Percentiles rank a stretch among this genome's conserved stretches.
These are phyloP conservation scores for Cancer borealis DNA, from an alignment of 2,888 invertebrate genomes.

Conservation along the genomic window DNA sequence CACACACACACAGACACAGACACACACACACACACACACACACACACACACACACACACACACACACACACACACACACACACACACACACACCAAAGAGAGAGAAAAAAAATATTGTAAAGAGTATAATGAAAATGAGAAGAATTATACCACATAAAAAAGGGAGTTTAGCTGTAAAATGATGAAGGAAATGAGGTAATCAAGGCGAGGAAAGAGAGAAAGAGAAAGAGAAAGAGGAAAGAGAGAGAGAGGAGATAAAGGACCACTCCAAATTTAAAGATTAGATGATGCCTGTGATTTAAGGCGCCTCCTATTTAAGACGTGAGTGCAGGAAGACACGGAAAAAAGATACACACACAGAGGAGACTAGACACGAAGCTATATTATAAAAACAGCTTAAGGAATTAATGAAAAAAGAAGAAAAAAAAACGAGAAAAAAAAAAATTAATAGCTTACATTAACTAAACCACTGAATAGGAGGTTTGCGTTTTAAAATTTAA, in stretches of 20 bases:
- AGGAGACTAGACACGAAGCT: neutral
- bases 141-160: neutral
- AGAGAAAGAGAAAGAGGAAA: neutral
- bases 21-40: neutral
- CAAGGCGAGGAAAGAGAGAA: neutral
- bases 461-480: neutral
- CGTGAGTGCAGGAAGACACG: neutral
- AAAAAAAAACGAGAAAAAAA: no score
- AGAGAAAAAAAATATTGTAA: neutral
- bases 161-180: neutral
- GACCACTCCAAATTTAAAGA: constrained; percentile 1
- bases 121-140: neutral
- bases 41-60: no score
- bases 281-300: neutral
- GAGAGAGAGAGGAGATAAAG: neutral
- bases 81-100: neutral
- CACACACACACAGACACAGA: neutral
- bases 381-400: neutral
- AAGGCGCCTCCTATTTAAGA: neutral
- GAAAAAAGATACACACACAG: neutral
- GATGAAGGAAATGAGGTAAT: constrained; percentile 33
- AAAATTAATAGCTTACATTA: neutral
- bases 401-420: neutral
- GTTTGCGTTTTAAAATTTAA: neutral
- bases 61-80: neutral